A percentile compares a stretch with the other conserved stretches of the same genome.
These are phyloP conservation scores for Ceratina australensis DNA, from an alignment of 1,140 invertebrate species.

Conservation along the genomic window DNA sequence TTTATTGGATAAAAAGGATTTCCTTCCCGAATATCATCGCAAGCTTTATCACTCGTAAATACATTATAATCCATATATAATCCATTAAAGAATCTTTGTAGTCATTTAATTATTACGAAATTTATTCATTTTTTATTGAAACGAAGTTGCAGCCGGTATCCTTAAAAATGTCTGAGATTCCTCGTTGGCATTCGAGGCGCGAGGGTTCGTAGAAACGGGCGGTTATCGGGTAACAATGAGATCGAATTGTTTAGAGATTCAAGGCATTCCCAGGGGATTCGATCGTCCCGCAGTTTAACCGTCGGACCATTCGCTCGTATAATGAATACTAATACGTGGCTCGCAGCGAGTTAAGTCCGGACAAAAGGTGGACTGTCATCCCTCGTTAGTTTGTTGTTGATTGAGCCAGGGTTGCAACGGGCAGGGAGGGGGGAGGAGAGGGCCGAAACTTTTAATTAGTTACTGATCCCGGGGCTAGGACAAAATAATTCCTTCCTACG, in stretches of 20 bases:
- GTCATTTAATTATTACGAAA: no score
- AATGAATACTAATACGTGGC: conserved; percentile 56
- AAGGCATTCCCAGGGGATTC: conserved; percentile 13
- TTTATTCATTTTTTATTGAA: no score
- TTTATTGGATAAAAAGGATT: not conserved
- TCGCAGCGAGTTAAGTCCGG: conserved; percentile 21
- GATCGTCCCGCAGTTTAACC: conserved; percentile 31
- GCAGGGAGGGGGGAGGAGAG: no score
- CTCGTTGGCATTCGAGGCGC: not conserved
- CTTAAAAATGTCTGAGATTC: not conserved
- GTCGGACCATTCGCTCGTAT: conserved; percentile 37
- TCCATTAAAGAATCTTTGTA: no score
- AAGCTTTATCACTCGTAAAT: no score
- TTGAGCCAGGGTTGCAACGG: conserved; percentile 26
- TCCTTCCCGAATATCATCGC: not conserved
- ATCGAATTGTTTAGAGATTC: conserved; percentile 31
- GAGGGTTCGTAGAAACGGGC: not conserved
- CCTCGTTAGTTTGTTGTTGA: conserved; percentile 43
- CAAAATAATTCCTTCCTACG: conserved; percentile 47
- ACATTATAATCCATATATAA: no score
- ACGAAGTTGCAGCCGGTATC: no score
- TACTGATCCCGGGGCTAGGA: conserved; percentile 59
- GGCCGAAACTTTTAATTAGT: conserved; percentile 73
- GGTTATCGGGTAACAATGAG: conserved; percentile 20
- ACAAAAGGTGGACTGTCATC: conserved; percentile 50